Percentiles rank a stretch among this genome's conserved stretches.
These are phyloP conservation scores for Actinia equina DNA, from an alignment of 64 coral and sea anemone species.

Conservation along the genomic window DNA sequence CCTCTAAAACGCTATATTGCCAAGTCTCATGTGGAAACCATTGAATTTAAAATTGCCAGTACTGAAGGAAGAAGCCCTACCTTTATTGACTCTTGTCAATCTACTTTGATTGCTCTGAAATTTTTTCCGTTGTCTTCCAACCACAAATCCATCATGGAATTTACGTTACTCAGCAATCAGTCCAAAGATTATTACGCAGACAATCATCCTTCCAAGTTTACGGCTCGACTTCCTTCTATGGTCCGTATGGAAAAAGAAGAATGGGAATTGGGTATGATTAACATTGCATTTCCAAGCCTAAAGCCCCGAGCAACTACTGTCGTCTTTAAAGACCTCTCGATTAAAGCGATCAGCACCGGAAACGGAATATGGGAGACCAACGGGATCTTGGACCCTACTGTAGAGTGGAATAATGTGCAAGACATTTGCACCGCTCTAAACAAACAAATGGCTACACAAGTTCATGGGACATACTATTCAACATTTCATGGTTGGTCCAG, in stretches of 20 bases:
- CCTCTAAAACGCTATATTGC: background rate
- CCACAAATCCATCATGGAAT: background rate
- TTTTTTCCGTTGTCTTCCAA: background rate
- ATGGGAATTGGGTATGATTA: background rate
- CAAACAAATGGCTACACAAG: background rate
- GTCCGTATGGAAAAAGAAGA: background rate
- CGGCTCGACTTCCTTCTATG: background rate
- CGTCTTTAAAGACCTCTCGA: background rate
- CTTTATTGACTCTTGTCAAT: background rate
- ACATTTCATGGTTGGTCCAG: slow-evolving; percentile 2
- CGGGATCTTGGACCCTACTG: background rate
- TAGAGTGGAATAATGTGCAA: background rate
- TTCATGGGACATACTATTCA: background rate
- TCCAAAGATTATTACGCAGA: background rate
- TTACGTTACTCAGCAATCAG: background rate
- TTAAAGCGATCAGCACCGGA: background rate
- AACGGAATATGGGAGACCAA: background rate
- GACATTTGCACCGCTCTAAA: background rate
- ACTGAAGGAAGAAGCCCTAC: background rate
- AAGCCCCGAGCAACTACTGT: background rate
- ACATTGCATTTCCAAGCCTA: background rate
- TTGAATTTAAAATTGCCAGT: slow-evolving; percentile 1
- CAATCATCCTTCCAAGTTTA: background rate
- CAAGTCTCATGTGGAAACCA: background rate
- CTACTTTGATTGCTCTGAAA: background rate